phyloP scores from a whole-genome alignment of 2,797 vertebrate species.

The Clarias fuscus region DNA sequence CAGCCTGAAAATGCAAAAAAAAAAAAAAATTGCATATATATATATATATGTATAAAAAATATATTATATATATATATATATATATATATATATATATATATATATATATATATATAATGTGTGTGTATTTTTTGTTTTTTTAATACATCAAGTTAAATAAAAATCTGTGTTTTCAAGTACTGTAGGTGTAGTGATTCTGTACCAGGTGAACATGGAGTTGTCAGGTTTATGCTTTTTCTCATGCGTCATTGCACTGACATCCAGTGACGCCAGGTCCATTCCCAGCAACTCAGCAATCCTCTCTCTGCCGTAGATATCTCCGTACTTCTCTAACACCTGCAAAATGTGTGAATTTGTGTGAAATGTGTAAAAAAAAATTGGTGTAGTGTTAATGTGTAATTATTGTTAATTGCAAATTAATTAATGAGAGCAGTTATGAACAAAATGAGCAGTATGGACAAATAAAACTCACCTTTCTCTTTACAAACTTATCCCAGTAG shows the following conservation, averaged over 20 bases:
- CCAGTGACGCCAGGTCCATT: conserved; percentile 89
- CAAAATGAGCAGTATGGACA: background rate
- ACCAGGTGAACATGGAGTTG: conserved; percentile 86
- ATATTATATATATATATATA: too few species aligned
- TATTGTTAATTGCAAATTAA: background rate
- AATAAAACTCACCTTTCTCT: conserved; percentile 84
- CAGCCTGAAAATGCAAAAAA: conserved; percentile 69
- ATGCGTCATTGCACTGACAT: conserved; percentile 85
- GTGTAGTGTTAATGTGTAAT: background rate
- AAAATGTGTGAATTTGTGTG: background rate
- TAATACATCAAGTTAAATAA: background rate
- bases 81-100: too few species aligned
- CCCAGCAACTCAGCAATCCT: conserved; percentile 90
- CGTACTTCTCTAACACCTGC: conserved; percentile 92
- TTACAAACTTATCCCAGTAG: conserved; percentile 98
- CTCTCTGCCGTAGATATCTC: conserved; percentile 93
- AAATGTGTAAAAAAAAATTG: background rate
- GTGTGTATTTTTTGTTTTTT: too few species aligned
- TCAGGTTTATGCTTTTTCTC: conserved; percentile 82
- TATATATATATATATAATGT: too few species aligned
- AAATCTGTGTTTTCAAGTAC: background rate
- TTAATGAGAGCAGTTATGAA: background rate
- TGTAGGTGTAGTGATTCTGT: conserved; percentile 13
- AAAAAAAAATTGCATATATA: too few species aligned
- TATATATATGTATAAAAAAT: too few species aligned